Conservation (phyloP, 2,797 vertebrate species). For the Eulemur mongoz region DNA sequence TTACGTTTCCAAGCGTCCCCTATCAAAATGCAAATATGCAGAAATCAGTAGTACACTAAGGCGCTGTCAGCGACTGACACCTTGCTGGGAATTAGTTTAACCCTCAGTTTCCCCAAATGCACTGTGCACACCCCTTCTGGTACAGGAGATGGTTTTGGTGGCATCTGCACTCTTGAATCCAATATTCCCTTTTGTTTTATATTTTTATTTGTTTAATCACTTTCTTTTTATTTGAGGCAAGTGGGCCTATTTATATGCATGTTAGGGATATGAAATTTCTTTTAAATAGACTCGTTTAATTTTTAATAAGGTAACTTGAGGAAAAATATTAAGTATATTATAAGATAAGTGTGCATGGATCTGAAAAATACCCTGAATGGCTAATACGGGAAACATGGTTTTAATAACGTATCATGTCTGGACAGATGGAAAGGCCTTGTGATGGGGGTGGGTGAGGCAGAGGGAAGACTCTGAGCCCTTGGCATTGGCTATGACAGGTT, state of each 20-base stretch:
- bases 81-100: not conserved
- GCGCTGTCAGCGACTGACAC: not conserved
- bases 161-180: not conserved
- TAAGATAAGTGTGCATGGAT: not conserved
- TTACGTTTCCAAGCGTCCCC: not conserved
- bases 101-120: not conserved
- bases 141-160: not conserved
- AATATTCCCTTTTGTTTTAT: not conserved
- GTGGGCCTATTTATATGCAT: not conserved
- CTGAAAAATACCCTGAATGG: not conserved
- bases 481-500: not conserved
- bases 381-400: not conserved
- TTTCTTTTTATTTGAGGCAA: constrained; percentile 6
- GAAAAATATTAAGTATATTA: not conserved
- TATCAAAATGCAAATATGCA: not conserved
- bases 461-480: not conserved
- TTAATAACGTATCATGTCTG: not conserved
- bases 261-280: not conserved
- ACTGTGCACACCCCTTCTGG: not conserved
- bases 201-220: not conserved
- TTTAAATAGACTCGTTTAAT: not conserved
- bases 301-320: not conserved
- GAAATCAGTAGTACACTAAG: not conserved
- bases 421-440: not conserved
- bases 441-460: no score